Conservation (phyloP, 2,797 vertebrate genomes). For the Enteromius fasciolatus region DNA sequence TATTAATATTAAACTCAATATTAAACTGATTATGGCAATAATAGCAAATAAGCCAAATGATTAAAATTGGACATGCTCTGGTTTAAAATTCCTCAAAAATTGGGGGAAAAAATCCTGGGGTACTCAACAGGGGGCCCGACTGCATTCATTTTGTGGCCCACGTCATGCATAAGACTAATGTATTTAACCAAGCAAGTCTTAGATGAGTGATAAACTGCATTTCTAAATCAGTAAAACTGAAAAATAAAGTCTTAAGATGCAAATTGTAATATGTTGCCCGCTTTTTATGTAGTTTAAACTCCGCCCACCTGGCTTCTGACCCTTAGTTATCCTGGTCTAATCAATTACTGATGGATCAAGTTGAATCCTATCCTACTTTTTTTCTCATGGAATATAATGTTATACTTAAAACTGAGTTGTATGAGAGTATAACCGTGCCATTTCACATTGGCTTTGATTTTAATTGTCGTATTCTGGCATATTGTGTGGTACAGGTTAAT, state of each 20-base stretch:
- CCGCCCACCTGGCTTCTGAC: not conserved
- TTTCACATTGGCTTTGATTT: not conserved
- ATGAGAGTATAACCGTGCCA: no score
- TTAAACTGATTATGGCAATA: not conserved
- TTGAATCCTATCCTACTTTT: not conserved
- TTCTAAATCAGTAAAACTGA: not conserved
- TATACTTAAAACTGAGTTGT: not conserved
- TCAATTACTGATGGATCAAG: not conserved
- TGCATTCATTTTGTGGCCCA: not conserved
- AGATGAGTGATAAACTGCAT: not conserved
- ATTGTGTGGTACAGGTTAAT: not conserved
- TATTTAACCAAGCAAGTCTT: not conserved
- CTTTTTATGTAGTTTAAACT: not conserved
- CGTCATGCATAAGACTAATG: not conserved
- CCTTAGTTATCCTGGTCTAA: not conserved
- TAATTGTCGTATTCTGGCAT: not conserved
- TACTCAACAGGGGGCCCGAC: not conserved
- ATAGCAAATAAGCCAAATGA: not conserved
- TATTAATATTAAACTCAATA: no score
- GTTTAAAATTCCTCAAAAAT: not conserved
- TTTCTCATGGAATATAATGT: not conserved
- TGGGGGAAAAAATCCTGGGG: not conserved
- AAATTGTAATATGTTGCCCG: not conserved
- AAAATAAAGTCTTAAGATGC: not conserved
- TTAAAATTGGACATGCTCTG: not conserved